Conservation (phyloP, 2,888 invertebrate genomes). For the Bhutanitis thaidina region DNA sequence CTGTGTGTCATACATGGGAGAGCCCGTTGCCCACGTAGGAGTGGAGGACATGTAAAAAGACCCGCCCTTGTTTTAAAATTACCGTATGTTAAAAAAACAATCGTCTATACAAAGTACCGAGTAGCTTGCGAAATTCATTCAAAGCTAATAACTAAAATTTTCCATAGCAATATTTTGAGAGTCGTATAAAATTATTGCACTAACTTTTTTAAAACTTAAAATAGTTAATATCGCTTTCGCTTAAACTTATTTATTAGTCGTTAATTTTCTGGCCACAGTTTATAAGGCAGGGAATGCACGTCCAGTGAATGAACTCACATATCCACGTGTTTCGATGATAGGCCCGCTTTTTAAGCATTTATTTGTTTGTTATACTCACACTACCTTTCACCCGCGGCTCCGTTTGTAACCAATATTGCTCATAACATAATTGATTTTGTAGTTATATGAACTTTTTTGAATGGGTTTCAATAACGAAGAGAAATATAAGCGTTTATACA, state of each 20-base stretch:
- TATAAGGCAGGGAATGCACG: conserved; percentile 27
- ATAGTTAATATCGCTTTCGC: too few species aligned
- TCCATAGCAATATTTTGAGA: too few species aligned
- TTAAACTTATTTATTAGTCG: background rate
- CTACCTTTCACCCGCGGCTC: conserved; percentile 18
- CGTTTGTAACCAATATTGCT: conserved; percentile 18
- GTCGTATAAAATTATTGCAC: too few species aligned
- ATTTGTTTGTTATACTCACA: conserved; percentile 34
- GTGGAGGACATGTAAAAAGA: too few species aligned
- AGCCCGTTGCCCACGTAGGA: too few species aligned
- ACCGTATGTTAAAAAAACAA: too few species aligned
- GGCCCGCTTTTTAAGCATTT: conserved; percentile 26
- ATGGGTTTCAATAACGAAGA: conserved; percentile 1
- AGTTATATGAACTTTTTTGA: conserved; percentile 2
- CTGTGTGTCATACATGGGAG: too few species aligned
- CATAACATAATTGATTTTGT: conserved; percentile 15
- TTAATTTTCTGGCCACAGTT: conserved; percentile 3
- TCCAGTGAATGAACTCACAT: conserved; percentile 50
- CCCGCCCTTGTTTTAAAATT: too few species aligned
- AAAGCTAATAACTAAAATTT: too few species aligned
- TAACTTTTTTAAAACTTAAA: too few species aligned
- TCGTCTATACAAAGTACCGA: too few species aligned
- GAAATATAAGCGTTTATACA: background rate
- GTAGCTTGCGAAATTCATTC: too few species aligned
- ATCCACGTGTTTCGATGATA: conserved; percentile 44